These are phyloP conservation scores for Chamaetylas fuelleborni DNA, from an alignment of 2,113 vertebrate genomes.

Conservation along the genomic window DNA sequence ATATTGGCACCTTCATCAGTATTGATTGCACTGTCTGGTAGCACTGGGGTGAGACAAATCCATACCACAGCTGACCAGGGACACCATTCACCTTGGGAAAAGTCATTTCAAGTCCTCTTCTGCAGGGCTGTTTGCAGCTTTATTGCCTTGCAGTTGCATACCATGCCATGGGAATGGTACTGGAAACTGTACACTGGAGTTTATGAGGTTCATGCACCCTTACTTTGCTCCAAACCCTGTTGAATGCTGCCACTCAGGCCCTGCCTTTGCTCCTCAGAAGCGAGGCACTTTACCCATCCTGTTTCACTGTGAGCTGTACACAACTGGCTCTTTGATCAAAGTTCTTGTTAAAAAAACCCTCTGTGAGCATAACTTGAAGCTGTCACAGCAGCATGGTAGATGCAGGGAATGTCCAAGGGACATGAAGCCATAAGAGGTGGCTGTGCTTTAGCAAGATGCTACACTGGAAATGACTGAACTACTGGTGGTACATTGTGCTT, in stretches of 20 bases:
- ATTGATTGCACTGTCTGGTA: neutral
- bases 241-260: neutral
- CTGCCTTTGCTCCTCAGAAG: neutral
- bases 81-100: neutral
- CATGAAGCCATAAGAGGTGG: neutral
- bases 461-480: slow-evolving; percentile 27
- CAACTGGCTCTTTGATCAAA: neutral
- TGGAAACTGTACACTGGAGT: neutral
- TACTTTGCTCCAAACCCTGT: neutral
- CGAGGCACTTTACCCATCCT: neutral
- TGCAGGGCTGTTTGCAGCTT: neutral
- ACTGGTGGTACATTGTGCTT: slow-evolving; percentile 5
- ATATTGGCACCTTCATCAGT: neutral
- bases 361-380: neutral
- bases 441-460: neutral
- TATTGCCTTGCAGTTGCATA: neutral
- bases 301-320: neutral
- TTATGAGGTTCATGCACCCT: neutral
- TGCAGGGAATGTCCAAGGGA: slow-evolving; percentile 8
- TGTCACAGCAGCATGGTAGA: neutral
- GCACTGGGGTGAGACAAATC: neutral
- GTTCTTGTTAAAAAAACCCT: neutral
- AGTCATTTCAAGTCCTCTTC: neutral
- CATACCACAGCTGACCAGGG: neutral
- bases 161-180: neutral